Evolutionary conservation across 2,888 invertebrate species (phyloP).

Genomic region (Metallyticus violacea): DNA sequence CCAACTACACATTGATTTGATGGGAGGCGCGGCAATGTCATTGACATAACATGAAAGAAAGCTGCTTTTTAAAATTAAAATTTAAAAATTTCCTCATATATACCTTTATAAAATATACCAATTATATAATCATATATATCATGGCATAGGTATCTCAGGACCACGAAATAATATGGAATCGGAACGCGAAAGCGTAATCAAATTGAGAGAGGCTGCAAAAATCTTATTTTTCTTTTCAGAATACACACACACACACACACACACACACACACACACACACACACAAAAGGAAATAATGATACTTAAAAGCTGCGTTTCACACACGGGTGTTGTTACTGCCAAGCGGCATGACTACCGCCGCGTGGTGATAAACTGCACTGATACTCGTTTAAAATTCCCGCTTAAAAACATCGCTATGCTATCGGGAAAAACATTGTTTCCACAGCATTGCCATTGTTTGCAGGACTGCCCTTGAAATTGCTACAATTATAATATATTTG

Average conservation of each 20-base stretch:
- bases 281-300: too few relatives aligned
- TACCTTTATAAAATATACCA: too few relatives aligned
- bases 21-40: conserved; percentile 19
- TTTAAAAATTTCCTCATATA: too few relatives aligned
- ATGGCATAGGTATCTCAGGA: background rate
- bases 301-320: too few relatives aligned
- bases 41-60: background rate
- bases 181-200: background rate
- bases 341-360: background rate
- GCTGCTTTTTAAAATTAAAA: background rate
- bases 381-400: background rate
- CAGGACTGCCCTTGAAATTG: background rate
- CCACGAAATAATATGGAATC: background rate
- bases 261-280: too few relatives aligned
- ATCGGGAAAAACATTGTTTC: background rate
- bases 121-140: background rate
- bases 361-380: background rate
- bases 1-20: conserved; percentile 50
- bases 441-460: background rate
- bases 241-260: too few relatives aligned
- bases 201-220: background rate
- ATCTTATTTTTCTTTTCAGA: background rate
- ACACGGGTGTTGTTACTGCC: too few relatives aligned
- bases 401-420: background rate
- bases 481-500: background rate